Evolutionary conservation across 2,797 vertebrate genomes (phyloP).

Genomic region (Streptopelia turtur): DNA sequence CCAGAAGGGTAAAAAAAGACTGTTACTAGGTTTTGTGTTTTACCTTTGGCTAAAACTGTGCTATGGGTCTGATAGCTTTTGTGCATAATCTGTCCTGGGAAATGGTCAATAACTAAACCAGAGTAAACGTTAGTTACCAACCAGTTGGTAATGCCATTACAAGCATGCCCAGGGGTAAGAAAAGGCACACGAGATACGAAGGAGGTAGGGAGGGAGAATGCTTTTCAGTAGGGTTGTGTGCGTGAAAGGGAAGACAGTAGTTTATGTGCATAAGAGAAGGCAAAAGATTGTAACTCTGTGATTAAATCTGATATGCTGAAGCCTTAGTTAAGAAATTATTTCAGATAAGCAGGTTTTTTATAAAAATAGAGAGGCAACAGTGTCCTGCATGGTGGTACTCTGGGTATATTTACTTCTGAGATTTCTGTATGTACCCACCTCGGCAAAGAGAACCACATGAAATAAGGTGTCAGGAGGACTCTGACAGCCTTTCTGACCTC

Average conservation of each 20-base stretch:
- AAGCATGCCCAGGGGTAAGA: neutral
- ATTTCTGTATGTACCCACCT: accelerated
- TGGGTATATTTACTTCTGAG: neutral
- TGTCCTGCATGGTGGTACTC: neutral
- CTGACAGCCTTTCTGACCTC: neutral
- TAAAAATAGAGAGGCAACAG: neutral
- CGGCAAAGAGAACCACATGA: accelerated
- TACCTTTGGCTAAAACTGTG: conserved; percentile 12
- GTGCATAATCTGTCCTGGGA: conserved; percentile 27
- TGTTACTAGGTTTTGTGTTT: neutral
- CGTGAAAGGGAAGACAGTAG: neutral
- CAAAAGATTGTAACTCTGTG: neutral
- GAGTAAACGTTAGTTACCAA: conserved; percentile 48
- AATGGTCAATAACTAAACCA: conserved; percentile 21
- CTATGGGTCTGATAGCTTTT: neutral
- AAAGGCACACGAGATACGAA: neutral
- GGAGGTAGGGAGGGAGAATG: neutral
- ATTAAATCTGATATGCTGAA: neutral
- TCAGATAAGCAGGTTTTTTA: neutral
- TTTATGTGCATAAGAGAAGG: neutral
- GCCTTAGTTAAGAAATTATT: neutral
- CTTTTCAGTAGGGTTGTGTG: neutral
- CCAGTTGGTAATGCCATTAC: neutral
- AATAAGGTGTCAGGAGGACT: neutral
- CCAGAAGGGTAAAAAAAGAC: neutral